phyloP scores from a whole-genome alignment of 1,140 invertebrate species.

The Bombus picipes region DNA sequence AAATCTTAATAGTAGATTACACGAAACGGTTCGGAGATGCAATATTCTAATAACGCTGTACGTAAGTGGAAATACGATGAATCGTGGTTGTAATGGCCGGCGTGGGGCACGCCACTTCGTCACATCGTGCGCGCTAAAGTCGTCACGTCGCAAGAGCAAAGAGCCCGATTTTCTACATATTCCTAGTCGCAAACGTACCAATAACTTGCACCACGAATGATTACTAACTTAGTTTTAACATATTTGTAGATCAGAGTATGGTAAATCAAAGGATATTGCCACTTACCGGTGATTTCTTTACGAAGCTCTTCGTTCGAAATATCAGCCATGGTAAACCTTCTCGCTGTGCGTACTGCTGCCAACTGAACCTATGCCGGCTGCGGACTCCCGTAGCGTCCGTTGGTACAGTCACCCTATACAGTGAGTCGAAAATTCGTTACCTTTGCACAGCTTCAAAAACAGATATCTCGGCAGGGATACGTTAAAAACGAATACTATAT shows the following conservation, averaged over 20 bases:
- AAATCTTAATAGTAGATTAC: conserved; percentile 57
- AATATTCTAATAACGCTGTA: background rate
- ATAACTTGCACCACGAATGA: conserved; percentile 66
- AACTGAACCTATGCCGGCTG: conserved; percentile 80
- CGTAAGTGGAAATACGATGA: conserved; percentile 64
- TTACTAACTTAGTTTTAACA: conserved; percentile 64
- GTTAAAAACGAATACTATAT: conserved; percentile 70
- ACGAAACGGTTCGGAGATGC: background rate
- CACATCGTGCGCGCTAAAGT: conserved; percentile 71
- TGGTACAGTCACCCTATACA: conserved; percentile 71
- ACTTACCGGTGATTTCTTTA: conserved; percentile 88
- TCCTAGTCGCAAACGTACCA: conserved; percentile 69
- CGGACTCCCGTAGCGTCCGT: conserved; percentile 77
- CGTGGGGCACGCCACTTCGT: conserved; percentile 78
- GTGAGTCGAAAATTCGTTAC: conserved; percentile 4
- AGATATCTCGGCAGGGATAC: conserved; percentile 65
- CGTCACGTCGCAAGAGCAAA: conserved; percentile 81
- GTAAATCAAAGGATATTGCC: conserved; percentile 77
- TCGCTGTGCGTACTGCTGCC: conserved; percentile 80
- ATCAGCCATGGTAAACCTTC: conserved; percentile 85
- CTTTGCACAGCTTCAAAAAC: conserved; percentile 27
- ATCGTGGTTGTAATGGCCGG: conserved; percentile 77
- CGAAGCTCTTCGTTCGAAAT: conserved; percentile 87
- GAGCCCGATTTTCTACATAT: conserved; percentile 78
- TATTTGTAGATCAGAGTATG: conserved; percentile 32